A percentile compares a stretch with the other conserved stretches of the same genome.
Evolutionary conservation across 30 jellyfish, hydroid and myxozoan species (phyloP).

Genomic region (Rhopilema esculentum): DNA sequence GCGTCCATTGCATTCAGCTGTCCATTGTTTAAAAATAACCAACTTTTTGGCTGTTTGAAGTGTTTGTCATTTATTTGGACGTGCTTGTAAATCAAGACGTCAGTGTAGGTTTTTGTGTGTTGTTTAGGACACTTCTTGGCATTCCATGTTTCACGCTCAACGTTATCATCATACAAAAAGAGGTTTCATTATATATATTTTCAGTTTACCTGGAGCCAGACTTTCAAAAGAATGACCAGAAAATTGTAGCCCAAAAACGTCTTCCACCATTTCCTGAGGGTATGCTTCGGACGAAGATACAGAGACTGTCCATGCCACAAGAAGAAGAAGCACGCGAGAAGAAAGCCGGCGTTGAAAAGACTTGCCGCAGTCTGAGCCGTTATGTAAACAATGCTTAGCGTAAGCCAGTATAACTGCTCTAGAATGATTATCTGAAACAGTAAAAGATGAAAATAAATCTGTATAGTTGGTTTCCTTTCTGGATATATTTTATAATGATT

Average conservation of each 20-base stretch:
- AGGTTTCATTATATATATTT: no score
- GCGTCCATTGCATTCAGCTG: no score
- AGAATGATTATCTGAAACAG: slow-evolving; percentile 67
- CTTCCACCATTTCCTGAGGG: slow-evolving; percentile 95
- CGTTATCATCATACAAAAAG: no score
- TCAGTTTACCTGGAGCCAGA: slow-evolving; percentile 95
- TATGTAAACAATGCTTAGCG: slow-evolving; percentile 88
- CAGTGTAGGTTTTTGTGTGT: no score
- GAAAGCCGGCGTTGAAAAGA: slow-evolving; percentile 88
- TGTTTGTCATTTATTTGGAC: no score
- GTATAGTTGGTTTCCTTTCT: no score
- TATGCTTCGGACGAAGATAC: slow-evolving; percentile 86
- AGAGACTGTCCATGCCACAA: slow-evolving; percentile 98
- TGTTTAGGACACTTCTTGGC: no score
- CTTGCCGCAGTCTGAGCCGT: slow-evolving; percentile 95
- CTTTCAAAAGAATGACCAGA: slow-evolving; percentile 83
- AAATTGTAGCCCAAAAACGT: slow-evolving; percentile 80
- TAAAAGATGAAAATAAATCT: neutral
- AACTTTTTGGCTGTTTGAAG: no score
- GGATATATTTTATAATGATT: no score
- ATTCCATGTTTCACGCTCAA: no score
- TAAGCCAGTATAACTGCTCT: slow-evolving; percentile 93
- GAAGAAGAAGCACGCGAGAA: slow-evolving; percentile 94
- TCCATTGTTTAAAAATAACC: no score
- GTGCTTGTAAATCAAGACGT: no score